These are phyloP conservation scores for Balanococcus diminutus DNA, from an alignment of 2,888 invertebrate genomes.

Conservation along the genomic window DNA sequence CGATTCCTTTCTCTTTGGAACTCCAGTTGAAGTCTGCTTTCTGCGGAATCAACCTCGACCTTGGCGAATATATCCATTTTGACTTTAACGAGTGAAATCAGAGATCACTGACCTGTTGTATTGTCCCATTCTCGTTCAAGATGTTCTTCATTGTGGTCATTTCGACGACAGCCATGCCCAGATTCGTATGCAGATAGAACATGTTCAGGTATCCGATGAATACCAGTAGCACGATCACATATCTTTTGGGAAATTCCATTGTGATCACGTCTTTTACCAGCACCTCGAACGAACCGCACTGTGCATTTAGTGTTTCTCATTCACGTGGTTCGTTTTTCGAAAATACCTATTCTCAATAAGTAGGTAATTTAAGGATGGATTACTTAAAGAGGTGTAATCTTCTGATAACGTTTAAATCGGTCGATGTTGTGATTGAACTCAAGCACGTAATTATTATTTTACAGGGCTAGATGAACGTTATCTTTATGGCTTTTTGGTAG, in stretches of 20 bases:
- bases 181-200: conserved; percentile 6
- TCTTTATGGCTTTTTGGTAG: too few relatives aligned
- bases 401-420: not conserved
- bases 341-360: not conserved
- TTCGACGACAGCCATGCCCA: conserved; percentile 19
- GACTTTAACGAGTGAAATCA: not conserved
- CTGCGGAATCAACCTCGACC: not conserved
- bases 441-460: too few relatives aligned
- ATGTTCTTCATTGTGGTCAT: conserved; percentile 4
- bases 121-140: not conserved
- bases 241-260: not conserved
- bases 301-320: not conserved
- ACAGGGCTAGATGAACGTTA: not conserved
- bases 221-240: not conserved
- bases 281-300: not conserved
- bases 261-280: not conserved
- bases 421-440: not conserved
- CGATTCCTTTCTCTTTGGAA: conserved; percentile 40
- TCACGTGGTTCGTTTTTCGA: not conserved
- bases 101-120: not conserved
- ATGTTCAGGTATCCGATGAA: not conserved
- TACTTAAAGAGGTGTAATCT: too few relatives aligned
- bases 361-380: not conserved
- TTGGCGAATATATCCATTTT: too few relatives aligned
- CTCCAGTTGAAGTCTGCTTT: conserved; percentile 31